phyloP scores from a whole-genome alignment of 2,113 vertebrate genomes.

The Sinosuthora webbiana region DNA sequence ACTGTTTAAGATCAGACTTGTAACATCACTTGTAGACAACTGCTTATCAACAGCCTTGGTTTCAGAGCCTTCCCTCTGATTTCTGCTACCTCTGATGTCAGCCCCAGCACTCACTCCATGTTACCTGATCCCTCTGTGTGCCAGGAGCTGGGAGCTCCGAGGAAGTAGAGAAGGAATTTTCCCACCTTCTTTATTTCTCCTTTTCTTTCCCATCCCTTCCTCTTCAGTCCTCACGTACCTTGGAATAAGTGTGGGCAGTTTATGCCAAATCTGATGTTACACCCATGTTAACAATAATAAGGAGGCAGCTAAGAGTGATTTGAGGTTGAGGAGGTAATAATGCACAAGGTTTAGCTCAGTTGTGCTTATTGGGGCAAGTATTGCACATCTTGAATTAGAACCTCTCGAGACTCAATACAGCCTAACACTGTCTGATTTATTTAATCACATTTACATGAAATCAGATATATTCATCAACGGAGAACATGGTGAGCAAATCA shows the following conservation, averaged over 20 bases:
- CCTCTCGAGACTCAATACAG: constrained; percentile 3
- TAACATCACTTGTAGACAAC: not conserved
- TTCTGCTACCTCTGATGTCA: not conserved
- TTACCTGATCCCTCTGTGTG: not conserved
- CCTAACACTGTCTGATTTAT: constrained; percentile 28
- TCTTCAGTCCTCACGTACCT: not conserved
- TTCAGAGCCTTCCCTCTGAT: not conserved
- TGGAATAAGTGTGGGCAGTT: not conserved
- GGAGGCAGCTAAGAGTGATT: not conserved
- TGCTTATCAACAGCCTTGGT: not conserved
- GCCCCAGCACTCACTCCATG: not conserved
- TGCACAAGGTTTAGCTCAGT: not conserved
- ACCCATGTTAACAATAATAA: not conserved
- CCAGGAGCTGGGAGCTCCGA: not conserved
- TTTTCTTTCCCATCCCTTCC: not conserved
- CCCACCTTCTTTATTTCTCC: not conserved
- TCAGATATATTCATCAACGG: constrained; percentile 7
- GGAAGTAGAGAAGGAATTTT: not conserved
- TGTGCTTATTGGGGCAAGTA: constrained; percentile 6
- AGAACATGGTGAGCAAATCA: not conserved
- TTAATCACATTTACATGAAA: constrained; percentile 48
- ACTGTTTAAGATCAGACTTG: not conserved
- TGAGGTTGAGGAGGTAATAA: not conserved
- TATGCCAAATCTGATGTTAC: not conserved
- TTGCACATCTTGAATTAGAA: constrained; percentile 22